Conservation (phyloP, 2,888 invertebrate species). For the Nasonia oneida region DNA sequence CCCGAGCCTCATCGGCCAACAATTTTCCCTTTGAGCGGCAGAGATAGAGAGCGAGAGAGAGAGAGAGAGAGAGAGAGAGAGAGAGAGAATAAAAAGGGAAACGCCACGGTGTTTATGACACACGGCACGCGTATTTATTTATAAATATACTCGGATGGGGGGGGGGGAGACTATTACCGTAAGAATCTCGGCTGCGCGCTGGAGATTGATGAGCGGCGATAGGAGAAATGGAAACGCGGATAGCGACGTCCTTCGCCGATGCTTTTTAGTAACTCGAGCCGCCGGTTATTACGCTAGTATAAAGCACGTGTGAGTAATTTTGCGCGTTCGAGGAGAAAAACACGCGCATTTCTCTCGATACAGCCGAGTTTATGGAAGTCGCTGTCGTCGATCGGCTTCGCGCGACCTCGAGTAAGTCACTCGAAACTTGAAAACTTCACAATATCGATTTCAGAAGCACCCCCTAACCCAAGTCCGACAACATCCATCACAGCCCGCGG, state of each 20-base stretch:
- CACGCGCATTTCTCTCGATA: background rate
- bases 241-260: background rate
- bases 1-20: conserved; percentile 1
- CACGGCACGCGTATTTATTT: conserved; percentile 17
- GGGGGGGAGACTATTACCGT: background rate
- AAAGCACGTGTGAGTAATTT: conserved; percentile 6
- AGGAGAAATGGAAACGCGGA: conserved; percentile 21
- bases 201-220: conserved; percentile 7
- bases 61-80: too few species aligned
- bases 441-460: too few species aligned
- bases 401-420: background rate
- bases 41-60: too few species aligned
- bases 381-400: too few species aligned
- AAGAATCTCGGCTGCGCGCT: background rate
- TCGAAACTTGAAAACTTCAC: background rate
- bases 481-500: background rate
- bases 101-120: background rate
- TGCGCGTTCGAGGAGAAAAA: background rate
- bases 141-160: background rate
- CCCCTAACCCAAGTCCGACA: background rate
- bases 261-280: conserved; percentile 13
- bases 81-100: background rate
- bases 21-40: conserved; percentile 32
- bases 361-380: too few species aligned
- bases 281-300: background rate